Base-by-base conservation (phyloP, 2,113 vertebrate genomes). In the Rhinolophus ferrumequinum region DNA sequence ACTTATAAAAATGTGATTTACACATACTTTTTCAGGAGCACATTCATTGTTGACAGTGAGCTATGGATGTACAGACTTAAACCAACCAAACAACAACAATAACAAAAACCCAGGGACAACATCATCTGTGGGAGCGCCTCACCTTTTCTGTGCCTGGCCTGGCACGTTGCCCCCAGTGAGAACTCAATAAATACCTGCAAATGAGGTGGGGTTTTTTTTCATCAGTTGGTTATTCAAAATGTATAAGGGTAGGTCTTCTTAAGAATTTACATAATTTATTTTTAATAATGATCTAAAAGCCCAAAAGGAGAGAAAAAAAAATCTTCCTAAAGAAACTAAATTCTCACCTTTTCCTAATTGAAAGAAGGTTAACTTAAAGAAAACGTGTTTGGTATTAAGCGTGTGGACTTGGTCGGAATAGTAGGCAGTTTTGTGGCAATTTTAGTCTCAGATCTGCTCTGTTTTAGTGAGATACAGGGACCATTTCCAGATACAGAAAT, bases 191-290 rank as follows among this genome's bases (percentile, higher is more conserved):
- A 35, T 38, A 60, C 2, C 18, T 79, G 4, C 7, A 38, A 33
- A 84, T 90, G 47, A 50, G 47, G 11, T 11, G 47, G 22, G 1
- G 2, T 64, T 67, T 8, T 16, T 41, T 72, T 44, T 6, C 56
- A 60, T 50, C 52, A 56, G n/a, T 60, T 95, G 72, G 14, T 22
- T 66, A 67, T 66, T 88, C 80, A 93, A 96, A 77, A 80, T 44
- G 30, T 18, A 19, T 16, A 80, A 92, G 41, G 38, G 13, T 41
- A 88, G 15, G 6, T 44, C 11, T 89, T 79, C 79, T 56, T 64
- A 35, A 94, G 50, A 66, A 69, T 81, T 33, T 69, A 62, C 18
- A 28, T 28, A 26, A 52, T 84, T 93, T 56, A 1, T 80, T 93
- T 91, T 44, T 52, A 30, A 72, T 73, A 58, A 93, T 75, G 8